These are phyloP conservation scores for Xylocampa areola DNA, from an alignment of 2,888 invertebrate genomes.

Conservation along the genomic window DNA sequence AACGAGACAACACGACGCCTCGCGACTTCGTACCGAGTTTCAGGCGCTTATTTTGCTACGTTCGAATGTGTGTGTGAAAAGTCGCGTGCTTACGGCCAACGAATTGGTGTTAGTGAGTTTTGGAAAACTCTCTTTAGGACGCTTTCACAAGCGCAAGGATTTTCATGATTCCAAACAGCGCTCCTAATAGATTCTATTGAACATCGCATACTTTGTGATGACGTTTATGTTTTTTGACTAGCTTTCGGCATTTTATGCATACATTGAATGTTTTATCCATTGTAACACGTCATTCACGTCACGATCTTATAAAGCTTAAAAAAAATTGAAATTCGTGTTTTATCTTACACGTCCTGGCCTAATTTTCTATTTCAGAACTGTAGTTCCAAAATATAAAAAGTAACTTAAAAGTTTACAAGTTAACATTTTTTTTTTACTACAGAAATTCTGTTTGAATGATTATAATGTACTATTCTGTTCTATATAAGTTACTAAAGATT, in stretches of 20 bases:
- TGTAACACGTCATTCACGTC: background rate
- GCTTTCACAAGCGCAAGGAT: slow-evolving; percentile 81
- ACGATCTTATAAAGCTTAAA: background rate
- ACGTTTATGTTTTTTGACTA: slow-evolving; percentile 1
- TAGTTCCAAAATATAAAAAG: no score
- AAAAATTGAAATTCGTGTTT: background rate
- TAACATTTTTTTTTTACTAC: no score
- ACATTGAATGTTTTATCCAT: background rate
- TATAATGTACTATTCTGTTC: no score
- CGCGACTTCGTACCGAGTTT: slow-evolving; percentile 72
- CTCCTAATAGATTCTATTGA: slow-evolving; percentile 72
- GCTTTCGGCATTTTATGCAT: background rate
- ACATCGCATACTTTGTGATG: slow-evolving; percentile 57
- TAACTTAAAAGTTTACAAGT: no score
- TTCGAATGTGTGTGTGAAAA: slow-evolving; percentile 85
- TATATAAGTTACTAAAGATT: no score
- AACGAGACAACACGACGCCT: slow-evolving; percentile 70
- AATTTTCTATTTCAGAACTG: no score
- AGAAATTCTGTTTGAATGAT: no score
- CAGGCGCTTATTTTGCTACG: slow-evolving; percentile 85
- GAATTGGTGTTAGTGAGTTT: slow-evolving; percentile 87
- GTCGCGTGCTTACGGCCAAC: slow-evolving; percentile 81
- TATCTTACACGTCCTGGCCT: background rate
- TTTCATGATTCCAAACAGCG: slow-evolving; percentile 75
- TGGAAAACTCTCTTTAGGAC: slow-evolving; percentile 87